Percentiles rank a stretch among this genome's conserved stretches.
These are phyloP conservation scores for Plebejus argus DNA, from an alignment of 2,888 invertebrate species.

Conservation along the genomic window DNA sequence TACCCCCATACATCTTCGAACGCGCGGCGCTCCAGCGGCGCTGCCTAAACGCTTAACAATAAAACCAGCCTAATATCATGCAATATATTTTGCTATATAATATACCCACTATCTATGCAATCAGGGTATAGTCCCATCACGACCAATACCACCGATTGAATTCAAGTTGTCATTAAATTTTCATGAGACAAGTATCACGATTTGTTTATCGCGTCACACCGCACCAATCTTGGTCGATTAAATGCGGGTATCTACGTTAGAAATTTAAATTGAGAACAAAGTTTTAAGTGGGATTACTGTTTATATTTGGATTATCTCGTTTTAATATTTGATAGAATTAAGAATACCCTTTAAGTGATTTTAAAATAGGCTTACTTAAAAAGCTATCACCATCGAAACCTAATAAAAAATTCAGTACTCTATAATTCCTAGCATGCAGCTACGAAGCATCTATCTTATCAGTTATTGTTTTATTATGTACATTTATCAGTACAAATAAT, in stretches of 20 bases:
- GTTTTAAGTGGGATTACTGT: background rate
- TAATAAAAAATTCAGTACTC: background rate
- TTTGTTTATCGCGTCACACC: constrained; percentile 35
- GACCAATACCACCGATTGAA: constrained; percentile 49
- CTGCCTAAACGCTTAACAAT: too few relatives aligned
- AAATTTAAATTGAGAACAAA: background rate
- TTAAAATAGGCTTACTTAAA: background rate
- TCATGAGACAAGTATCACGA: constrained; percentile 49
- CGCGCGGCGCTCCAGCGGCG: too few relatives aligned
- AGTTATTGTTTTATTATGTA: background rate
- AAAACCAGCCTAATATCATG: too few relatives aligned
- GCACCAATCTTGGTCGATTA: constrained; percentile 30
- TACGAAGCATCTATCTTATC: background rate
- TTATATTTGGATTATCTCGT: background rate
- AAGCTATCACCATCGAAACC: background rate
- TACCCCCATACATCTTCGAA: too few relatives aligned
- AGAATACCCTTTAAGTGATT: background rate
- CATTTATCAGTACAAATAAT: background rate
- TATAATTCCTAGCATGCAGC: background rate
- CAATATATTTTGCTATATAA: background rate
- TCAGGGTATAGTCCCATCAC: constrained; percentile 43
- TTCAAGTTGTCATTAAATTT: constrained; percentile 51
- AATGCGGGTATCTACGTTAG: background rate
- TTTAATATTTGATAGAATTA: background rate
- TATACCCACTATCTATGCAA: constrained; percentile 37